These are phyloP conservation scores for Polyploca ridens DNA, from an alignment of 2,888 invertebrate genomes.

Conservation along the genomic window DNA sequence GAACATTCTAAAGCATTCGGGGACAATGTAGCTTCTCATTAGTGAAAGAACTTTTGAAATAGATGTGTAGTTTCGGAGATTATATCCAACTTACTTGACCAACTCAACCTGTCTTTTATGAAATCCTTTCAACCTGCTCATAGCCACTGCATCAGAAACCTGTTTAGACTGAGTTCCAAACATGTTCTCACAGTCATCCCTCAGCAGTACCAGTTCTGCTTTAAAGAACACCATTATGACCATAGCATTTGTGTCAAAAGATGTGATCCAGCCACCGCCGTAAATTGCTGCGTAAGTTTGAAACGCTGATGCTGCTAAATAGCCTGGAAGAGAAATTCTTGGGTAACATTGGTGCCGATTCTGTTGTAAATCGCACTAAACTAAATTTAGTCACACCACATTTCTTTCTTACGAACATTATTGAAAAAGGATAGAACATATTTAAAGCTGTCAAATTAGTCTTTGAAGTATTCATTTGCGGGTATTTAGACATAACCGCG, in stretches of 20 bases:
- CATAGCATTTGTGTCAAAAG: conserved; percentile 71
- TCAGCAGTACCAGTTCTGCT: conserved; percentile 64
- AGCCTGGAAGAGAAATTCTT: conserved; percentile 39
- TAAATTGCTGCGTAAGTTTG: conserved; percentile 71
- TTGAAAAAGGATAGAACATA: too few species aligned
- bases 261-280: conserved; percentile 74
- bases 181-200: conserved; percentile 56
- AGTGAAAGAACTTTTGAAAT: too few species aligned
- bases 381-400: too few species aligned
- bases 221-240: conserved; percentile 75
- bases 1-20: too few species aligned
- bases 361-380: too few species aligned
- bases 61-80: too few species aligned
- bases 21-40: too few species aligned
- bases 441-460: too few species aligned
- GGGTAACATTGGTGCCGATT: too few species aligned
- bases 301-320: conserved; percentile 55
- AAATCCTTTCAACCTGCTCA: conserved; percentile 55
- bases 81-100: conserved; percentile 67
- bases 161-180: conserved; percentile 47
- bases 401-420: too few species aligned
- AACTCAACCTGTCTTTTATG: conserved; percentile 63
- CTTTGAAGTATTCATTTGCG: too few species aligned
- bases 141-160: conserved; percentile 34
- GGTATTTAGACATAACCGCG: too few species aligned